Evolutionary conservation across 2,113 vertebrate species (phyloP).

Genomic region (Cavia aperea): DNA sequence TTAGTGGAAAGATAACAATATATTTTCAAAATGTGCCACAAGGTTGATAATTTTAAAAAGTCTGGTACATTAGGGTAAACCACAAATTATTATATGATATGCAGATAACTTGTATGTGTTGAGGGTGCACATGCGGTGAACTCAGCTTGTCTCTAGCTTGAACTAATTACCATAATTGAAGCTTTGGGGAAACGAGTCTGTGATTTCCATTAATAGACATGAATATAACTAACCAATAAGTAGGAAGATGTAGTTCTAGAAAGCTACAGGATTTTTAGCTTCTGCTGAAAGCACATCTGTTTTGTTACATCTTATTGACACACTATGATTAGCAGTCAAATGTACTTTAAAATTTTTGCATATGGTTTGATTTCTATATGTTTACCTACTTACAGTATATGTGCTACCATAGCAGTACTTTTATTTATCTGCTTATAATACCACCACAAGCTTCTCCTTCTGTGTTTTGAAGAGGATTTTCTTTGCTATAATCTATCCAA

Average conservation of each 20-base stretch:
- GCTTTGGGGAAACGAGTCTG: conserved; percentile 49
- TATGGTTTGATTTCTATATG: conserved; percentile 20
- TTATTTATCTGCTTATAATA: conserved; percentile 46
- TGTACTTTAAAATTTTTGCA: conserved; percentile 52
- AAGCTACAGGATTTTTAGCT: conserved; percentile 53
- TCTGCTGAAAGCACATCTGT: conserved; percentile 54
- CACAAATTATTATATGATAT: conserved; percentile 17
- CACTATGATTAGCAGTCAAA: conserved; percentile 49
- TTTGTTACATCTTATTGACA: conserved; percentile 49
- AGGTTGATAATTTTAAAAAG: conserved; percentile 15
- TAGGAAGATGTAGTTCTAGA: conserved; percentile 51
- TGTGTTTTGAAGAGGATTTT: conserved; percentile 16
- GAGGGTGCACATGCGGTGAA: conserved; percentile 9
- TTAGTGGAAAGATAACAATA: background rate
- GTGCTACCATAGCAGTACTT: background rate
- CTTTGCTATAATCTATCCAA: conserved; percentile 19
- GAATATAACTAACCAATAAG: conserved; percentile 63
- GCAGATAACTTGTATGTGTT: background rate
- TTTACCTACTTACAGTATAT: conserved; percentile 42
- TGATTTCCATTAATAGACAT: conserved; percentile 61
- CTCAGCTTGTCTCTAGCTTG: conserved; percentile 43
- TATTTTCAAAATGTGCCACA: conserved; percentile 20
- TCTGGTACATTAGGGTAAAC: background rate
- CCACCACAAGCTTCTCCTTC: background rate
- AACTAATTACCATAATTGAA: conserved; percentile 56